These are phyloP conservation scores for Caenorhabditis inopinata DNA, from an alignment of 1,140 invertebrate genomes.

Conservation along the genomic window DNA sequence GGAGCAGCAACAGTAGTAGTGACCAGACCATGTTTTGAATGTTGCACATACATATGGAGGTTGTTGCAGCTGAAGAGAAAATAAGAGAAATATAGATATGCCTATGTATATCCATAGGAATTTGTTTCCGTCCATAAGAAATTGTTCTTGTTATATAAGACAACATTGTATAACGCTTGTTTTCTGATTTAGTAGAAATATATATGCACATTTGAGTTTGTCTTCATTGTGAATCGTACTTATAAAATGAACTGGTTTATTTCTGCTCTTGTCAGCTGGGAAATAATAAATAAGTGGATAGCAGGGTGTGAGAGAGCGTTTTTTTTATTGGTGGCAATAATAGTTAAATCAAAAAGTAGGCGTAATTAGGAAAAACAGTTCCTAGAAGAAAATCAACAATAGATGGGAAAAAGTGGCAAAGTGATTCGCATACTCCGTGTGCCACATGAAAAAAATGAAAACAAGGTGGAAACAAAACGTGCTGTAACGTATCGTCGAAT, in stretches of 20 bases:
- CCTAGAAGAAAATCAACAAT: constrained; percentile 30
- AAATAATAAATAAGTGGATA: not conserved
- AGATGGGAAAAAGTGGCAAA: constrained; percentile 8
- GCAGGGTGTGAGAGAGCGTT: not conserved
- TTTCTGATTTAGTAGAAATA: constrained; percentile 15
- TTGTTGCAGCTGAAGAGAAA: not conserved
- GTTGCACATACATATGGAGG: not conserved
- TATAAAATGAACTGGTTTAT: constrained; percentile 22
- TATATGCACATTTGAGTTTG: constrained; percentile 20
- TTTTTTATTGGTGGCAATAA: not conserved
- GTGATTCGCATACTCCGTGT: constrained; percentile 20
- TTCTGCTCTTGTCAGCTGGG: constrained; percentile 14
- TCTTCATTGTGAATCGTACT: constrained; percentile 31
- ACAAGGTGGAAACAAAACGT: not conserved
- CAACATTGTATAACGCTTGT: constrained; percentile 1
- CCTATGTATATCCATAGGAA: too few relatives aligned
- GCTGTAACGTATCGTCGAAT: constrained; percentile 17
- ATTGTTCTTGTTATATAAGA: too few relatives aligned
- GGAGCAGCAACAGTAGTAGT: not conserved
- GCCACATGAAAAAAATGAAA: constrained; percentile 16
- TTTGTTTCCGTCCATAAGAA: too few relatives aligned
- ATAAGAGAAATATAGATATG: not conserved
- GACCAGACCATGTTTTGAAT: too few relatives aligned
- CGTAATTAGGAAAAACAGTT: constrained; percentile 29
- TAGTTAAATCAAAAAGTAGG: constrained; percentile 29